Percentiles rank a stretch among this genome's conserved stretches.
Evolutionary conservation across 2,113 vertebrate species (phyloP).

Genomic region (Hydrolagus affinis): DNA sequence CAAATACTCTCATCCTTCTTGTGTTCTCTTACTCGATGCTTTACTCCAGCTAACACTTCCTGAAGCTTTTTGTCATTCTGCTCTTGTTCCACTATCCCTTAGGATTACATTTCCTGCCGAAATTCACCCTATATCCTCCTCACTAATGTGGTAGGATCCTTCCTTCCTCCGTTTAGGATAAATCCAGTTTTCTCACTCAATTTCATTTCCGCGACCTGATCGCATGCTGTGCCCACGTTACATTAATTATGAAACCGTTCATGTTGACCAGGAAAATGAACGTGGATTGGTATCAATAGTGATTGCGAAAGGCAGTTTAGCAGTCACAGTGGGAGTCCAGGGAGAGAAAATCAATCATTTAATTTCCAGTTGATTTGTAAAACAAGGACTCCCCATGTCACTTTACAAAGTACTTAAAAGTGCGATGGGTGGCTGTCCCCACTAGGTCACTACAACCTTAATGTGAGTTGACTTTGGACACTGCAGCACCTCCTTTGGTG

Average conservation of each 20-base stretch:
- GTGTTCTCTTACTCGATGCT: not conserved
- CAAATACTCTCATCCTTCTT: not conserved
- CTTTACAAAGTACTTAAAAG: not conserved
- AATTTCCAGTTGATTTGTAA: not conserved
- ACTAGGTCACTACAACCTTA: constrained; percentile 17
- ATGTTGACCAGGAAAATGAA: not conserved
- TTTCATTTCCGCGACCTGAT: not conserved
- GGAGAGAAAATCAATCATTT: constrained; percentile 5
- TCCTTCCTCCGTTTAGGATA: not conserved
- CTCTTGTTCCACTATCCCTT: not conserved
- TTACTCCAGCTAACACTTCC: not conserved
- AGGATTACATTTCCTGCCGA: not conserved
- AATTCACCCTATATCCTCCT: no score
- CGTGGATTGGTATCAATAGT: not conserved
- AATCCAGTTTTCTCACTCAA: not conserved
- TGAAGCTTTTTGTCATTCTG: not conserved
- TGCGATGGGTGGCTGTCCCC: not conserved
- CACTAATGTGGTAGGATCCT: not conserved
- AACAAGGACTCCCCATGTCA: not conserved
- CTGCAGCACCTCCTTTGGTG: not conserved
- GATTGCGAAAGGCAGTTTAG: not conserved
- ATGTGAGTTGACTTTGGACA: constrained; percentile 26
- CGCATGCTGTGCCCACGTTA: no score
- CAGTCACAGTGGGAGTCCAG: not conserved
- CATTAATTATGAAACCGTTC: not conserved